Evolutionary conservation across 1,140 invertebrate genomes (phyloP), one percentile per base, ranked within the genome.

Genomic region (Drosophila chauvacae): DNA sequence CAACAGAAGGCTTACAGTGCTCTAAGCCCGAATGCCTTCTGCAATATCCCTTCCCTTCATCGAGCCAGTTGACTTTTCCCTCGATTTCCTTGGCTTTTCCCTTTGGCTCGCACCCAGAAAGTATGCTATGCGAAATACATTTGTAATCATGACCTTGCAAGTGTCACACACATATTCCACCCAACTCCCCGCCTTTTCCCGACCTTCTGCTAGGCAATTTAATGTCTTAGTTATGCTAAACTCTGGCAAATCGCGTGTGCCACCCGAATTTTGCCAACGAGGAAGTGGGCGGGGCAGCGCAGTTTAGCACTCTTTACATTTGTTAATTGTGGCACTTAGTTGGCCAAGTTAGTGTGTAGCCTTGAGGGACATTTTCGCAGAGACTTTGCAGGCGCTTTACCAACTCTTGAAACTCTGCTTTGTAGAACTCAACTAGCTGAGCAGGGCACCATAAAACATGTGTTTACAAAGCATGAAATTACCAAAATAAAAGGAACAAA

Each of bases 161-260:
- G 47, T 78, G 53, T 78, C 62, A 37, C 42, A 20, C 28, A 33
- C 18, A 42, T 44, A 10, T 20, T 28, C 4, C 26, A 11, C 37
- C 13, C 18, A 16, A 11, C 16, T 5, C 51, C 30, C 55, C 14
- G 9, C 7, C 20, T 7, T n/a, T 50, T 18, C 18, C 45, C 20
- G 7, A 42, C 42, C 23, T 13, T 55, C 20, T 39, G 20, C 20
- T 53, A 45, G 56, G 37, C 64, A 23, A 65, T 69, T 64, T 74
- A 74, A 85, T 77, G 73, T 61, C 73, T 77, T 77, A 55, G 62
- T 77, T 77, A 65, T 80, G 63, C 44, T 28, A 47, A 68, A 62
- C 53, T 56, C 33, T 51, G 26, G 20, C 13, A 50, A 56, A 63
- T 86, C 69, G 83, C 82, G 70, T 86, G 83, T 30, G 44, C 20